Base-by-base conservation (phyloP, 2,113 vertebrate genomes). In the Dipodomys stephensi region DNA sequence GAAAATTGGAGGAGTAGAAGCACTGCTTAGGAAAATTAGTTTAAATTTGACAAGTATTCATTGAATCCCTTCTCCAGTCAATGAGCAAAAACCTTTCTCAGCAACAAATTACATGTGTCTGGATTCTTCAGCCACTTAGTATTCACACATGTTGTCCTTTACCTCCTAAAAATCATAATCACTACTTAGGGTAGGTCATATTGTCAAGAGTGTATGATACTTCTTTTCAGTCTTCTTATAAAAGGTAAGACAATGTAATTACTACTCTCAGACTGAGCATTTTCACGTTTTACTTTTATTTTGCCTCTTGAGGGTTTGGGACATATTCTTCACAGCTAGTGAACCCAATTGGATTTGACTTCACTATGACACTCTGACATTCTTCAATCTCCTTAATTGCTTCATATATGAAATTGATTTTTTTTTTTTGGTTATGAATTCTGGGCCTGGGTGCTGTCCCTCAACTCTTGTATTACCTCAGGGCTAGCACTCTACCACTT, bases 281-380 rank as follows among this genome's bases (percentile, higher is more conserved):
- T 19, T 49, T 93, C 23, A 16, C 91, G 79, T 86, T 90, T 90
- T 93, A 2, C 83, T 92, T 95, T 60, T 83, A 32, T 49, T 49
- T 49, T 49, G 8, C 49, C 65, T 86, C n/a, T 23, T 23, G 46
- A 46, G 30, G n/a, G 3, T 64, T 7, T 72, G 44, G 68, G 82
- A 72, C 35, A 0, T 49, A 11, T 3, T 49, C 46, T n/a, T 88
- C 8, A 25, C 5, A 78, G 32, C 19, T 30, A 74, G 90, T 81
- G 72, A 25, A 4, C 44, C 20, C 81, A 28, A 0, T 82, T 46
- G 13, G 32, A 15, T 76, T 88, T 92, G 32, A 39, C 64, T 53
- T 25, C 7, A 22, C 16, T 67, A 53, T 69, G 32, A 69, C 64
- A 32, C 16, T 67, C 44, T 69, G 32, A 69, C 64, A 32, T 80